Percentiles rank a stretch among this genome's conserved stretches.
phyloP scores from a whole-genome alignment of 1,140 invertebrate genomes.

The Bombus turneri region DNA sequence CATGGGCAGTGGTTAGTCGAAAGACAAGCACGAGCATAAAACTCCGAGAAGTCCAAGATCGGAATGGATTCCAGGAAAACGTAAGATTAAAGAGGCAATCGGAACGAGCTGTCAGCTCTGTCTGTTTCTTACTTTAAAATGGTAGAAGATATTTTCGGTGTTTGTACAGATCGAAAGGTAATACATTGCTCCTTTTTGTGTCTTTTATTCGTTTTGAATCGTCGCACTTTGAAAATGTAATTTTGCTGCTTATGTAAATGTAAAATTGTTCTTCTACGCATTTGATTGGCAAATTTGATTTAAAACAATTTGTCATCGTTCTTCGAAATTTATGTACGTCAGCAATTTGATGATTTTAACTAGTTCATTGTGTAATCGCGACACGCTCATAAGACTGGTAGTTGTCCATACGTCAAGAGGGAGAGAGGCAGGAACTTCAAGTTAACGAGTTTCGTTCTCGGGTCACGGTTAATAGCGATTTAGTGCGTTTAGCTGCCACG shows the following conservation, averaged over 20 bases:
- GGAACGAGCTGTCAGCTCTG: background rate
- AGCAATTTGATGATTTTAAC: background rate
- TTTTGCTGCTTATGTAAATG: too few relatives aligned
- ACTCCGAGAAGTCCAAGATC: background rate
- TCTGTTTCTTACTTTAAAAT: background rate
- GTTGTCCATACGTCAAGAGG: background rate
- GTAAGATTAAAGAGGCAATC: conserved; percentile 37
- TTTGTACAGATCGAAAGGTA: background rate
- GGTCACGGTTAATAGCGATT: conserved; percentile 45
- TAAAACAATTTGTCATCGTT: too few relatives aligned
- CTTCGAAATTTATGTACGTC: background rate
- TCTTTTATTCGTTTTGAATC: background rate
- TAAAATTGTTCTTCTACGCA: too few relatives aligned
- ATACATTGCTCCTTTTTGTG: background rate
- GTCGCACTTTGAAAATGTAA: background rate
- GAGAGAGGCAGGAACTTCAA: conserved; percentile 9
- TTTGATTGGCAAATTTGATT: too few relatives aligned
- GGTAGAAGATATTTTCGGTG: background rate
- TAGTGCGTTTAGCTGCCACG: conserved; percentile 5
- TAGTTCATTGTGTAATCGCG: background rate
- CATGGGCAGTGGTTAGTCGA: conserved; percentile 55
- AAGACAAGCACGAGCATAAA: background rate
- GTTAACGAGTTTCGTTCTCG: conserved; percentile 34
- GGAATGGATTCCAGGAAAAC: conserved; percentile 22
- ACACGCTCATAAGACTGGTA: too few relatives aligned